Base-by-base conservation (phyloP, 2,113 vertebrate genomes). In the Capreolus pygargus region DNA sequence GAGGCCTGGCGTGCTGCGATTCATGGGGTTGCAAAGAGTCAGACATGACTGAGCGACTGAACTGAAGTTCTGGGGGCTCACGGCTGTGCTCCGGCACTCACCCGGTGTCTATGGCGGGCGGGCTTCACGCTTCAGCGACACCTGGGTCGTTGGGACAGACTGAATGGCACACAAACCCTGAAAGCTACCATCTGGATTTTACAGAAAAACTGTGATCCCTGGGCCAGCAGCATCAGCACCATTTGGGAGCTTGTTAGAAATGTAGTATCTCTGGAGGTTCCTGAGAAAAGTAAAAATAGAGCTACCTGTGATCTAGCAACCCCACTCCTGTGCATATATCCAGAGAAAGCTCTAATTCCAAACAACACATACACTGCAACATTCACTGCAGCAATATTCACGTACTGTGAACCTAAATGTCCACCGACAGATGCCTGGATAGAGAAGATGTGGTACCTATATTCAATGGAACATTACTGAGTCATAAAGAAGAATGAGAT, bases 61-160 rank as follows among this genome's bases (percentile, higher is more conserved):
- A 54, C 61, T n/a, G 60, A 43, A 55, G 58, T 1, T n/a, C 54
- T 81, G 43, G 1, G 28, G 28, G 30, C 90, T 47, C 16, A 10
- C 50, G 45, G 30, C 12, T 2, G 2, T 14, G 55, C 21, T 67
- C 70, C 21, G 50, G 93, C 11, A 45, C 16, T 87, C 14, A 52
- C 15, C 4, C 4, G 0, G 8, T 21, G 2, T 57, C 81, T 36
- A 3, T 2, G 36, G 39, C 54, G n/a, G 16, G 16, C 25, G n/a
- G 16, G 16, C 25, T 90, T 60, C 30, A 58, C 0, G 10, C 57
- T 52, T 30, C 13, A 43, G 11, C 2, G 10, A 76, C 64, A 45
- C 14, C 3, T 43, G 30, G 84, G 52, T 17, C 8, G 3, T 7
- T n/a, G 39, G 2, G 4, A 52, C 47, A 87, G 30, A n/a, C 15